Conservation (phyloP, 2,113 vertebrate genomes). For the Thalassarche chlororhynchos region DNA sequence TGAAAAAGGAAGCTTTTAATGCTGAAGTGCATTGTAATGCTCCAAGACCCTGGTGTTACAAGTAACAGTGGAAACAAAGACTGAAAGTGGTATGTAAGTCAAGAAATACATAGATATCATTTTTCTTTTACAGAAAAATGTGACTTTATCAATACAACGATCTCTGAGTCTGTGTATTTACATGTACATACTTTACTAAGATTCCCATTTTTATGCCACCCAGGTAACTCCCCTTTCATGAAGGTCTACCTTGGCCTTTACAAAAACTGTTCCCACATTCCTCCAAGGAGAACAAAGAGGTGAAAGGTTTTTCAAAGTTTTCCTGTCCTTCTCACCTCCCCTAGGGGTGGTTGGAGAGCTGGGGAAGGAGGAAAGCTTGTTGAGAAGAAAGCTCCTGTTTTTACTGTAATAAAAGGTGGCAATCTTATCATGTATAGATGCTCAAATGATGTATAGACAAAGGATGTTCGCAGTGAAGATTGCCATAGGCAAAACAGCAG, state of each 20-base stretch:
- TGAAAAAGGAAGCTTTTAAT: slow-evolving; percentile 17
- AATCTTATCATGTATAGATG: slow-evolving; percentile 44
- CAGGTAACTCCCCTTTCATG: neutral
- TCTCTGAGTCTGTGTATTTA: neutral
- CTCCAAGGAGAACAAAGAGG: slow-evolving; percentile 65
- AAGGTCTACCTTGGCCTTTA: neutral
- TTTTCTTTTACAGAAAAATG: neutral
- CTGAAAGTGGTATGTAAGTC: neutral
- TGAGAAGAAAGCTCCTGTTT: slow-evolving; percentile 64
- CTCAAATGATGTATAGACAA: slow-evolving; percentile 62
- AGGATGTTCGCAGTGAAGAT: slow-evolving; percentile 61
- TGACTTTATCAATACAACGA: neutral
- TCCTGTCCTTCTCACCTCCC: slow-evolving; percentile 60
- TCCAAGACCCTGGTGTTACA: neutral
- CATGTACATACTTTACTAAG: neutral
- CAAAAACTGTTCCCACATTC: slow-evolving; percentile 15
- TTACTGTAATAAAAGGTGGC: slow-evolving; percentile 62
- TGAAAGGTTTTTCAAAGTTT: slow-evolving; percentile 54
- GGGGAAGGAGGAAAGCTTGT: slow-evolving; percentile 53
- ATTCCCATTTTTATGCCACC: neutral
- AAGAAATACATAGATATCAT: neutral
- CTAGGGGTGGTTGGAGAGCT: slow-evolving; percentile 55
- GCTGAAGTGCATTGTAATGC: neutral
- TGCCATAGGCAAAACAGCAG: slow-evolving; percentile 76
- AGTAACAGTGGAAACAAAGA: neutral